Evolutionary conservation across 1,140 invertebrate genomes (phyloP).

Genomic region (Brachystomella parvula): DNA sequence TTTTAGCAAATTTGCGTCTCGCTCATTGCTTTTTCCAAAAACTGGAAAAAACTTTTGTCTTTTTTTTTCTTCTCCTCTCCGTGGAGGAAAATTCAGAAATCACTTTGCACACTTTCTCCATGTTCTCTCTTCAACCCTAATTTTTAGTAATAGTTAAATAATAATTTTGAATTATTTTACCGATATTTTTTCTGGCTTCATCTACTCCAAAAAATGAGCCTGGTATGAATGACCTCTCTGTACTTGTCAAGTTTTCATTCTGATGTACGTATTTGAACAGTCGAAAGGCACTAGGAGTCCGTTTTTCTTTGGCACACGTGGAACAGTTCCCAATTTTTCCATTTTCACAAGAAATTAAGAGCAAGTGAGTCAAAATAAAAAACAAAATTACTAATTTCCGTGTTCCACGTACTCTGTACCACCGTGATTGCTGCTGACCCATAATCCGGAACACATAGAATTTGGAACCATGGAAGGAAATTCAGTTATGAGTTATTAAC

Average conservation of each 20-base stretch:
- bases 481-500: too few species aligned
- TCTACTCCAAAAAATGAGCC: conserved; percentile 23
- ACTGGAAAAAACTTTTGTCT: background rate
- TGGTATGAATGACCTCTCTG: conserved; percentile 25
- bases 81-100: background rate
- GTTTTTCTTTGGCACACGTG: background rate
- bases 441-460: too few species aligned
- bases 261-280: background rate
- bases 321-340: background rate
- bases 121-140: too few species aligned
- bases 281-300: background rate
- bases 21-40: background rate
- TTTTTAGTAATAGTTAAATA: too few species aligned
- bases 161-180: background rate
- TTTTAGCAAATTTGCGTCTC: too few species aligned
- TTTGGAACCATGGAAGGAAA: too few species aligned
- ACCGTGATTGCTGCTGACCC: background rate
- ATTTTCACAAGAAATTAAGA: too few species aligned
- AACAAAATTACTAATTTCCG: too few species aligned
- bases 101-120: background rate
- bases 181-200: background rate
- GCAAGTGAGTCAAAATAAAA: too few species aligned
- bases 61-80: background rate
- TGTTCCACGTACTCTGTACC: background rate
- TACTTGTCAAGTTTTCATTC: background rate